Evolutionary conservation across 2,797 vertebrate species (phyloP).

Genomic region (Taenioides sp.): DNA sequence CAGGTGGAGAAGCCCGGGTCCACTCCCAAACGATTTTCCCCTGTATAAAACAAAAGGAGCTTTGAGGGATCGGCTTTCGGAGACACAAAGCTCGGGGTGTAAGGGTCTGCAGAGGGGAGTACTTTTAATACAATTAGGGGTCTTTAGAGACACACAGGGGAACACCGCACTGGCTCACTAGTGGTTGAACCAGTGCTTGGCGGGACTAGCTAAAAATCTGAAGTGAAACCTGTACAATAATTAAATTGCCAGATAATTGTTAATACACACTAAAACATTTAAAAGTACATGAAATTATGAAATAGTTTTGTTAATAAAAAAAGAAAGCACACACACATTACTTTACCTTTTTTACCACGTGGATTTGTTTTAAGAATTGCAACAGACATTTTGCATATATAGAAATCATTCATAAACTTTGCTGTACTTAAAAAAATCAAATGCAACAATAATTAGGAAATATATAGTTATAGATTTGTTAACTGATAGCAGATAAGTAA

Average conservation of each 20-base stretch:
- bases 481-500: too few species aligned
- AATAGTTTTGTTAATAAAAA: too few species aligned
- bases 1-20: constrained; percentile 80
- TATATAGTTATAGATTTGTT: too few species aligned
- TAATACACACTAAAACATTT: background rate
- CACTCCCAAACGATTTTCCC: constrained; percentile 71
- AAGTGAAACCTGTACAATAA: background rate
- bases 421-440: too few species aligned
- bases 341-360: too few species aligned
- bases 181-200: constrained; percentile 32
- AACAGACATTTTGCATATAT: too few species aligned
- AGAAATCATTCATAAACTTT: too few species aligned
- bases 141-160: constrained; percentile 70
- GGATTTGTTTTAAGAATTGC: too few species aligned
- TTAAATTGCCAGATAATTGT: background rate
- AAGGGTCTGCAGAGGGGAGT: constrained; percentile 66
- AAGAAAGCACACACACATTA: too few species aligned
- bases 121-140: constrained; percentile 80
- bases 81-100: constrained; percentile 74
- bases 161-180: constrained; percentile 47
- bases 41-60: constrained; percentile 81
- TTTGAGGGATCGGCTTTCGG: constrained; percentile 81
- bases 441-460: too few species aligned
- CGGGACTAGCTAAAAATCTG: background rate
- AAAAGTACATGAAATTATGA: background rate